Percentiles rank a stretch among this genome's conserved stretches.
phyloP scores from a whole-genome alignment of 1,140 invertebrate species.

The Pissodes strobi region DNA sequence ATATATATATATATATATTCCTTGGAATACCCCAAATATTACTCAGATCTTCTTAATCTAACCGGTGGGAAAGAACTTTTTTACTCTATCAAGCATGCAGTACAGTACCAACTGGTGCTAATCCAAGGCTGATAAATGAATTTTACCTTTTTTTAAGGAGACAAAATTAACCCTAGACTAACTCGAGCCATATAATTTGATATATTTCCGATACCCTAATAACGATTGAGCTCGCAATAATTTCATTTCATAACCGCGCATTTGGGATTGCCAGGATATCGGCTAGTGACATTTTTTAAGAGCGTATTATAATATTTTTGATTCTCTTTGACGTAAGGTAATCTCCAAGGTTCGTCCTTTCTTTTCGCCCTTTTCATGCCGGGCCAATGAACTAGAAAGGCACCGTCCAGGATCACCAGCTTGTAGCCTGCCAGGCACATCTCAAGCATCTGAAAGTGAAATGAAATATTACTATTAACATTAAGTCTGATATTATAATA shows the following conservation, averaged over 20 bases:
- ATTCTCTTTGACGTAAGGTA: conserved; percentile 64
- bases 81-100: too few relatives aligned
- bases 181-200: not conserved
- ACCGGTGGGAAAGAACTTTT: too few relatives aligned
- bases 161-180: not conserved
- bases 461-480: not conserved
- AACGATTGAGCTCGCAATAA: not conserved
- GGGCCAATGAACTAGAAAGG: conserved; percentile 78
- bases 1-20: too few relatives aligned
- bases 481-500: not conserved
- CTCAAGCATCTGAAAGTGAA: conserved; percentile 74
- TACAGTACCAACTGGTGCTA: too few relatives aligned
- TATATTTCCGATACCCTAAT: not conserved
- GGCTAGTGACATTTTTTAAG: conserved; percentile 61
- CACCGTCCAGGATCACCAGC: conserved; percentile 76
- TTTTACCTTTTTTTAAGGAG: not conserved
- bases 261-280: conserved; percentile 63
- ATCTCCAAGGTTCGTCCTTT: conserved; percentile 55
- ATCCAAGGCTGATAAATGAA: too few relatives aligned
- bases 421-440: conserved; percentile 77
- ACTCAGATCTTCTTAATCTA: too few relatives aligned
- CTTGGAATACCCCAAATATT: too few relatives aligned
- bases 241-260: conserved; percentile 61
- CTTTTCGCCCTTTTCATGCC: conserved; percentile 64
- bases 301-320: conserved; percentile 66